phyloP scores from a whole-genome alignment of 2,888 invertebrate genomes.

The Latrodectus hesperus region DNA sequence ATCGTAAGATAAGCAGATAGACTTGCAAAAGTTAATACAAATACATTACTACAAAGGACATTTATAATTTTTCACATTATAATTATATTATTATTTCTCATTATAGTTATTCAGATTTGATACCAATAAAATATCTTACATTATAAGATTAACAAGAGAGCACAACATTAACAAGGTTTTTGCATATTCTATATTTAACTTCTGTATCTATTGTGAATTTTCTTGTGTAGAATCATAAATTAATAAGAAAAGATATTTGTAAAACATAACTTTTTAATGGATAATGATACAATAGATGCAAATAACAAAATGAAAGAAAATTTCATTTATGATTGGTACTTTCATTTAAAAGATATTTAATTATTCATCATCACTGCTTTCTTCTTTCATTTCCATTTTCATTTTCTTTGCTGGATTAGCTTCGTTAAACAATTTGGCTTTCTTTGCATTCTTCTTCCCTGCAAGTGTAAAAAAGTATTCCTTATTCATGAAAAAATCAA shows the following conservation, averaged over 20 bases:
- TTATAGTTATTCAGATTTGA: no score
- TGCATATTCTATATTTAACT: no score
- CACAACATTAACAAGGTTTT: no score
- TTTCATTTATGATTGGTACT: neutral
- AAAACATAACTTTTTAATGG: neutral
- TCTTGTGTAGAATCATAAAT: neutral
- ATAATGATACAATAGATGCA: neutral
- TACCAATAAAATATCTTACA: no score
- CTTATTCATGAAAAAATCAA: no score
- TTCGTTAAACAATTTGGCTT: neutral
- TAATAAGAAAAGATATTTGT: neutral
- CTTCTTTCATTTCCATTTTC: neutral
- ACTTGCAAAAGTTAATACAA: no score
- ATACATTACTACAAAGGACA: no score
- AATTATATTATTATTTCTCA: no score
- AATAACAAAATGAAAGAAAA: neutral
- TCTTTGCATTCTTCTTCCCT: neutral
- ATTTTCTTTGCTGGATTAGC: constrained; percentile 20
- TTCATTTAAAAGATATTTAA: neutral
- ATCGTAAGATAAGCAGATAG: no score
- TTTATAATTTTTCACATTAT: no score
- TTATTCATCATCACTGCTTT: constrained; percentile 7
- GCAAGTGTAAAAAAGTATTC: neutral
- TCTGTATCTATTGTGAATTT: no score
- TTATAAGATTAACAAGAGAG: no score